A percentile compares a stretch with the other conserved stretches of the same genome.
Evolutionary conservation across 2,888 invertebrate genomes (phyloP).

Genomic region (Schrankia costaestrigalis): DNA sequence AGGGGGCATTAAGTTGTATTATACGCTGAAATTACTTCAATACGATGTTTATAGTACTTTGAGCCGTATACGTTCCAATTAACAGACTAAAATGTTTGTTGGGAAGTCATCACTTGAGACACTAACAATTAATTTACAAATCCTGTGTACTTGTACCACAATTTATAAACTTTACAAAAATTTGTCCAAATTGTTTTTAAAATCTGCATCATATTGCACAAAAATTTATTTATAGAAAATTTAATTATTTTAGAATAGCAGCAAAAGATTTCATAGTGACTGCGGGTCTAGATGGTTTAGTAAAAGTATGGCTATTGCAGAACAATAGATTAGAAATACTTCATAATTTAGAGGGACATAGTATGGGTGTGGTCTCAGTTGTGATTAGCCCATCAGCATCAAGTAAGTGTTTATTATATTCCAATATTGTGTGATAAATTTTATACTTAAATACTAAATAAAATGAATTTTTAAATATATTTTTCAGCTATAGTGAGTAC

Average conservation of each 20-base stretch:
- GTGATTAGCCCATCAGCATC: conserved; percentile 93
- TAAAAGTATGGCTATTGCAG: conserved; percentile 92
- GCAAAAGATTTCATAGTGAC: conserved; percentile 88
- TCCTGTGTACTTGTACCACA: too few relatives aligned
- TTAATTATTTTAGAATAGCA: conserved; percentile 74
- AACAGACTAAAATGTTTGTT: too few relatives aligned
- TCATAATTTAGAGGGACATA: conserved; percentile 91
- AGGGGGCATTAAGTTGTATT: too few relatives aligned
- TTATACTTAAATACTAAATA: neutral
- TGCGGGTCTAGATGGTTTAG: conserved; percentile 93
- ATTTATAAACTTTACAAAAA: too few relatives aligned
- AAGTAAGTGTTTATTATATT: conserved; percentile 78
- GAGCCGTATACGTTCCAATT: too few relatives aligned
- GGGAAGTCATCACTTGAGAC: too few relatives aligned
- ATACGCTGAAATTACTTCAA: too few relatives aligned
- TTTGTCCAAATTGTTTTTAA: too few relatives aligned
- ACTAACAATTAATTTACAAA: too few relatives aligned
- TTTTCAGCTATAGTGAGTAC: conserved; percentile 89
- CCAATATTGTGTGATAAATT: neutral
- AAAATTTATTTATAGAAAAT: too few relatives aligned
- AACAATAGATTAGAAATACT: conserved; percentile 86
- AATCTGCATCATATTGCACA: too few relatives aligned
- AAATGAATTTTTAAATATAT: neutral
- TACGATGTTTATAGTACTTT: too few relatives aligned
- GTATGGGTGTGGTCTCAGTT: conserved; percentile 94